Conservation (phyloP, 2,888 invertebrate genomes). For the Orthosia gracilis region DNA sequence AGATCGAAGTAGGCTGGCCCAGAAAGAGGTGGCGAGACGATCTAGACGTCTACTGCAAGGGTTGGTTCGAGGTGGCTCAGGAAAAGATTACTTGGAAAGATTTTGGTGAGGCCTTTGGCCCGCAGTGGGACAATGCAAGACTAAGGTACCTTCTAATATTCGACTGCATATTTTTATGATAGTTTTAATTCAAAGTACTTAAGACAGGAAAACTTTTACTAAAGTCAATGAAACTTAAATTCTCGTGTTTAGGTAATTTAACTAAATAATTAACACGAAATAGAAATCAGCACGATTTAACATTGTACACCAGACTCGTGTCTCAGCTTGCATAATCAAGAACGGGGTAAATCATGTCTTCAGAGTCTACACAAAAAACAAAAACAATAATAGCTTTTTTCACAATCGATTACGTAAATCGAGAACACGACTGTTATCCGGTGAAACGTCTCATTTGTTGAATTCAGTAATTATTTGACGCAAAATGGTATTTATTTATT, state of each 20-base stretch:
- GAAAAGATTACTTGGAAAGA: too few species aligned
- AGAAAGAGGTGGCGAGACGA: too few species aligned
- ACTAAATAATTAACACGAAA: slow-evolving; percentile 63
- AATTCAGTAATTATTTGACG: slow-evolving; percentile 42
- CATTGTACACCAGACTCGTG: slow-evolving; percentile 55
- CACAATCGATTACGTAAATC: slow-evolving; percentile 79
- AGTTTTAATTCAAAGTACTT: too few species aligned
- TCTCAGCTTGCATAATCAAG: slow-evolving; percentile 71
- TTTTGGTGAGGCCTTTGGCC: too few species aligned
- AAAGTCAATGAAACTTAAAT: slow-evolving; percentile 17
- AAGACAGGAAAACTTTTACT: not conserved
- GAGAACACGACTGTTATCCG: slow-evolving; percentile 72
- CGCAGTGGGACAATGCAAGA: too few species aligned
- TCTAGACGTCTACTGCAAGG: too few species aligned
- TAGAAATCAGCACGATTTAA: slow-evolving; percentile 60
- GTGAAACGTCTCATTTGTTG: slow-evolving; percentile 68
- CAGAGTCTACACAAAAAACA: slow-evolving; percentile 68
- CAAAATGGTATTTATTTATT: not conserved
- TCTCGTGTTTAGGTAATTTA: slow-evolving; percentile 36
- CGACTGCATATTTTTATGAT: too few species aligned
- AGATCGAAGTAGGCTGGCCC: too few species aligned
- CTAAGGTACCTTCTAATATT: too few species aligned
- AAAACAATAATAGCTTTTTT: slow-evolving; percentile 73
- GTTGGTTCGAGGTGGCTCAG: too few species aligned
- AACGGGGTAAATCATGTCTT: slow-evolving; percentile 72